A percentile compares a stretch with the other conserved stretches of the same genome.
Evolutionary conservation across 1,140 invertebrate genomes (phyloP).

Genomic region (Neoseiulus cucumeris): DNA sequence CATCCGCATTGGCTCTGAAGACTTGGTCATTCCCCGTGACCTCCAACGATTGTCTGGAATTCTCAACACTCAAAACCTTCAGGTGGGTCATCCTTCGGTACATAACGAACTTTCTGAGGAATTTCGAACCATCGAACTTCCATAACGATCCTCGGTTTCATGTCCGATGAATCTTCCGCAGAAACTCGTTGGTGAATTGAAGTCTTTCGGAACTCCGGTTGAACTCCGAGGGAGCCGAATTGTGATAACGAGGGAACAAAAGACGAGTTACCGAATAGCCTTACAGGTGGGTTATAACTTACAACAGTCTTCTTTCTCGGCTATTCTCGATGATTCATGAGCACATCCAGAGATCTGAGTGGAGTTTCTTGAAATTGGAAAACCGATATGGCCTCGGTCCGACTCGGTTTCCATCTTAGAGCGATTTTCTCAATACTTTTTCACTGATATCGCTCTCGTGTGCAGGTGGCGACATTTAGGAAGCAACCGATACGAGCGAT

Average conservation of each 20-base stretch:
- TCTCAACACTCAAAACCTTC: neutral
- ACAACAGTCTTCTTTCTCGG: too few relatives aligned
- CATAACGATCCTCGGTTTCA: neutral
- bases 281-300: slow-evolving; percentile 1
- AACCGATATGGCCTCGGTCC: too few relatives aligned
- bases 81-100: neutral
- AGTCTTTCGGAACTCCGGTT: neutral
- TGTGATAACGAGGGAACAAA: slow-evolving; percentile 1
- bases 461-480: neutral
- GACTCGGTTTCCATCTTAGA: too few relatives aligned
- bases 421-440: too few relatives aligned
- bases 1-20: neutral
- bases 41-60: neutral
- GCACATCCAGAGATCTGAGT: too few relatives aligned
- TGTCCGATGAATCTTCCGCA: neutral
- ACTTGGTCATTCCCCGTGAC: neutral
- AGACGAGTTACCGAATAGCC: neutral
- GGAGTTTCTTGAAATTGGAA: too few relatives aligned
- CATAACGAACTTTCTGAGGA: neutral
- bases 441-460: neutral
- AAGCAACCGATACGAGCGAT: neutral
- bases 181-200: neutral
- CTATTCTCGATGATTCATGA: too few relatives aligned
- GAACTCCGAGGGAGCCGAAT: neutral
- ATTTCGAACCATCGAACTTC: neutral